phyloP scores from a whole-genome alignment of 2,888 invertebrate species.

The Ligdia adustata region DNA sequence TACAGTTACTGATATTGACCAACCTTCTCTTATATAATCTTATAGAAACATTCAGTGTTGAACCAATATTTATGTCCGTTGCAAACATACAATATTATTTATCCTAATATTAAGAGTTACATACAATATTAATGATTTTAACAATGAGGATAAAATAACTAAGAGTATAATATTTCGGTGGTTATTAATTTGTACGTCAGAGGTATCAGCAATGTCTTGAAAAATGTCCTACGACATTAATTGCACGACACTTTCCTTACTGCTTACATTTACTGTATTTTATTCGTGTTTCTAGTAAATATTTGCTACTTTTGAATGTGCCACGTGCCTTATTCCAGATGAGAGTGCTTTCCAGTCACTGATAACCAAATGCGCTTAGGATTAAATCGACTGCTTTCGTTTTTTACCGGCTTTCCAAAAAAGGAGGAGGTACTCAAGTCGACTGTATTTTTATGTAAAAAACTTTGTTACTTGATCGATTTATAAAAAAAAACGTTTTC shows the following conservation, averaged over 20 bases:
- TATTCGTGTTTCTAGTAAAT: constrained; percentile 27
- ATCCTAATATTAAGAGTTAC: neutral
- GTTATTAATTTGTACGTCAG: too few species aligned
- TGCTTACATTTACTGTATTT: neutral
- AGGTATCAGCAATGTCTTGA: too few species aligned
- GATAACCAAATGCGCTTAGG: constrained; percentile 1
- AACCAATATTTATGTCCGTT: neutral
- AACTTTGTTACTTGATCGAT: too few species aligned
- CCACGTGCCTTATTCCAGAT: constrained; percentile 12
- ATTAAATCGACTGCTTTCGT: neutral
- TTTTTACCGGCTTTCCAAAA: neutral
- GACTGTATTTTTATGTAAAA: neutral
- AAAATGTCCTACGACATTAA: too few species aligned
- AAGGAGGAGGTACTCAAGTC: neutral
- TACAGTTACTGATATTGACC: too few species aligned
- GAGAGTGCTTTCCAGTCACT: constrained; percentile 7
- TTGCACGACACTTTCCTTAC: constrained; percentile 1
- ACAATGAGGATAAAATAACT: too few species aligned
- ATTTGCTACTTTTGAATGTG: constrained; percentile 28
- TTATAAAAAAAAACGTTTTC: neutral
- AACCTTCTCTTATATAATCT: too few species aligned
- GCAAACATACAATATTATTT: neutral
- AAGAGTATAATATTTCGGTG: too few species aligned
- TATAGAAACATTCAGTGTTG: neutral
- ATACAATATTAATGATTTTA: neutral